Base-by-base conservation (phyloP, 2,888 invertebrate genomes). In the Criorhina ranunculi region DNA sequence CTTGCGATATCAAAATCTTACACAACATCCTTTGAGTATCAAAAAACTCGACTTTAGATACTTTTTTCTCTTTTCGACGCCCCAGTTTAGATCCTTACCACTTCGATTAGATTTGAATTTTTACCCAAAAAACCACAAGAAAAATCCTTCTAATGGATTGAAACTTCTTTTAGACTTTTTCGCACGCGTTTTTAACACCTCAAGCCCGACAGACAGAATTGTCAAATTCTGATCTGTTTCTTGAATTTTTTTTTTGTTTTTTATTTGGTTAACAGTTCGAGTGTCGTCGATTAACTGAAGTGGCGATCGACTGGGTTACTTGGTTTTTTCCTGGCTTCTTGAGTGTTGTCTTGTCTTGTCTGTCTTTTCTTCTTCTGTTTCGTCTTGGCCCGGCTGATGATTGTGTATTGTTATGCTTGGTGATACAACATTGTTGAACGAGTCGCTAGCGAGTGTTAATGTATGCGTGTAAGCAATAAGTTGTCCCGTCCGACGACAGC, bases 251-350 rank as follows among this genome's bases (percentile, higher is more conserved):
- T 64, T 44, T 19, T 37, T 12, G 31, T 35, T 72, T 60, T 55
- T 42, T 72, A 49, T 78, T 83, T 83, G 49, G 73, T 83, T 79
- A 80, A 53, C 85, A 79, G 80, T 59, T 85, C 75, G 85, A 85
- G 70, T 75, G 85, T 66, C 70, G 79, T 76, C 76, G 80, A 80
- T 85, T 79, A 85, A 85, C 85, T 85, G 80, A 85, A 79, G 79
- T 70, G 69, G 51, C 85, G 80, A 76, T 70, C 80, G 85, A 57
- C 37, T 76, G 75, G 75, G 85, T 80, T 70, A 70, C 85, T 80
- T 85, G 76, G 85, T 85, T 85, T 85, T 85, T 85, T 85, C 76
- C 75, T 70, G 75, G 46, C 67, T 72, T 77, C 67, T 83, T 72
- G 8, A 35, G 17, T 44, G 59, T n/a, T n/a, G n/a, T n/a, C n/a